Evolutionary conservation across 37 sponge, comb jelly and placozoan genomes (phyloP).

Genomic region (Oopsacas minuta): DNA sequence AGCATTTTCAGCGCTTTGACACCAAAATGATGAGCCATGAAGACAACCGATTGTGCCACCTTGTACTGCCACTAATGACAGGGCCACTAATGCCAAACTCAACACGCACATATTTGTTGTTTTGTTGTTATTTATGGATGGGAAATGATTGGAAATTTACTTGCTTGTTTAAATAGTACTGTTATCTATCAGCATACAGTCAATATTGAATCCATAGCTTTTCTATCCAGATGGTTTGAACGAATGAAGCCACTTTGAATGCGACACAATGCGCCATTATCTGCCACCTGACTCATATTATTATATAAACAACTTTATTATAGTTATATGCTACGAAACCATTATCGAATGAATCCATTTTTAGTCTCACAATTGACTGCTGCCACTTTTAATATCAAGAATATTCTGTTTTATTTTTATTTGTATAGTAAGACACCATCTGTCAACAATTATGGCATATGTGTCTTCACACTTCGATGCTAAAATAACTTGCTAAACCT

Average conservation of each 20-base stretch:
- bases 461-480: too few species aligned
- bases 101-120: neutral
- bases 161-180: neutral
- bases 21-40: neutral
- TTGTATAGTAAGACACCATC: too few species aligned
- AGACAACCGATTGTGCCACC: neutral
- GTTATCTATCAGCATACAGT: neutral
- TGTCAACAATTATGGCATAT: too few species aligned
- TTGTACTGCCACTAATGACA: neutral
- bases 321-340: too few species aligned
- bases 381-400: too few species aligned
- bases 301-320: too few species aligned
- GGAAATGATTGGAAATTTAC: neutral
- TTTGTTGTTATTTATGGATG: neutral
- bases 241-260: neutral
- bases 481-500: too few species aligned
- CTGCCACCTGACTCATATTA: neutral
- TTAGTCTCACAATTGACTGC: too few species aligned
- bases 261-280: too few species aligned
- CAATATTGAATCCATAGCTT: neutral
- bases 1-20: neutral
- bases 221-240: neutral
- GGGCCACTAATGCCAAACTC: neutral
- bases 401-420: too few species aligned
- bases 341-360: too few species aligned